phyloP scores from a whole-genome alignment of 1,140 invertebrate species.

The Leptoteleia sp. region DNA sequence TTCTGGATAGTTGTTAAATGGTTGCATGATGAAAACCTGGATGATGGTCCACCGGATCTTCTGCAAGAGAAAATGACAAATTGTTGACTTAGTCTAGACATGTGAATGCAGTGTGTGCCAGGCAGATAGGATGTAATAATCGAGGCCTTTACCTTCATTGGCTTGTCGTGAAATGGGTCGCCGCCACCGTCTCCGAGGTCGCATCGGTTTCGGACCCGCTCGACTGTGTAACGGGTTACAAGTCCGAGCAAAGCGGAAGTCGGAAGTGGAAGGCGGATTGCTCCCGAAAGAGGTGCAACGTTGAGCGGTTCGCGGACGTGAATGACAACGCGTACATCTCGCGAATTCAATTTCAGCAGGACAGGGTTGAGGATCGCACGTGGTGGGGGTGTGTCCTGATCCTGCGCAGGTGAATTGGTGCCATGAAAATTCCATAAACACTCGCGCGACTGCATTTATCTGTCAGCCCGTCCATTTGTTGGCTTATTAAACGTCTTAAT shows the following conservation, averaged over 20 bases:
- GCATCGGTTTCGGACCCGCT: background rate
- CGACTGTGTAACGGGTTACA: slow-evolving; percentile 6
- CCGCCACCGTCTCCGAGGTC: too few species aligned
- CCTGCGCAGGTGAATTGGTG: slow-evolving; percentile 69
- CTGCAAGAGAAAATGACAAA: too few species aligned
- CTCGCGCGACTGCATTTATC: slow-evolving; percentile 40
- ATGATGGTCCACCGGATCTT: too few species aligned
- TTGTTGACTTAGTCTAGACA: too few species aligned
- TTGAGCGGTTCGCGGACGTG: slow-evolving; percentile 71
- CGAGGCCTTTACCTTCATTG: too few species aligned
- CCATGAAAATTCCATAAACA: slow-evolving; percentile 58
- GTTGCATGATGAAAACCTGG: too few species aligned
- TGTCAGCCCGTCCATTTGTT: slow-evolving; percentile 30
- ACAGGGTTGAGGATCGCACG: slow-evolving; percentile 44
- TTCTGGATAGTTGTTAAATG: too few species aligned
- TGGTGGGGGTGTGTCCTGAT: slow-evolving; percentile 60
- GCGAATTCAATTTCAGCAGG: slow-evolving; percentile 55
- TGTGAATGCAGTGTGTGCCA: too few species aligned
- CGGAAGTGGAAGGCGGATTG: slow-evolving; percentile 66
- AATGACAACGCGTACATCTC: slow-evolving; percentile 71
- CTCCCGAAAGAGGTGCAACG: slow-evolving; percentile 42
- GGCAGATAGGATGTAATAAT: too few species aligned
- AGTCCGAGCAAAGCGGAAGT: slow-evolving; percentile 51
- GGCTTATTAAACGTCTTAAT: slow-evolving; percentile 59
- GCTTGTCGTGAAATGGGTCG: too few species aligned